Percentiles rank a stretch among this genome's conserved stretches.
Conservation (phyloP, 2,113 vertebrate genomes). For the Xiphophorus couchianus region DNA sequence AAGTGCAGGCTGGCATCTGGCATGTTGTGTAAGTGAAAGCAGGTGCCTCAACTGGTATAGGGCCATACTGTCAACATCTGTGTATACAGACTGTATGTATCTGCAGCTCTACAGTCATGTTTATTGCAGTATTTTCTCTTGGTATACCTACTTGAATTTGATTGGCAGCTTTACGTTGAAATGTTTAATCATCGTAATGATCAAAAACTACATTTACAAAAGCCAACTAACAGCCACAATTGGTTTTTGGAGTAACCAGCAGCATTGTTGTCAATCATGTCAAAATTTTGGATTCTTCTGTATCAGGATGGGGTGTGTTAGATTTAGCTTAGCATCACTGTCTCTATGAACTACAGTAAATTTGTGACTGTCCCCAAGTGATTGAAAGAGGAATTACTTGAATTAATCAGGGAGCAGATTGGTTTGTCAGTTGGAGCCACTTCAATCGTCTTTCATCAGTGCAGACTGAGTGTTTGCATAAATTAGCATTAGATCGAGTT, state of each 20-base stretch:
- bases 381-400: too few species aligned
- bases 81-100: neutral
- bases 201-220: too few species aligned
- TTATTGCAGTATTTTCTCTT: neutral
- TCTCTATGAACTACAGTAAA: too few species aligned
- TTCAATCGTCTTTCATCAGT: too few species aligned
- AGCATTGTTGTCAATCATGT: slow-evolving; percentile 58
- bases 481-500: too few species aligned
- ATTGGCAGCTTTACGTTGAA: slow-evolving; percentile 1
- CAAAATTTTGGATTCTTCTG: neutral
- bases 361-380: too few species aligned
- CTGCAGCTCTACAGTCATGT: neutral
- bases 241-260: neutral
- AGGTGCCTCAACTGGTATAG: slow-evolving; percentile 61
- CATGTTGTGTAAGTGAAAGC: slow-evolving; percentile 75
- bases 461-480: too few species aligned
- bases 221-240: too few species aligned
- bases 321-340: too few species aligned
- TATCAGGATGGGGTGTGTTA: too few species aligned
- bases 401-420: too few species aligned
- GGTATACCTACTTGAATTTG: neutral
- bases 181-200: slow-evolving; percentile 5
- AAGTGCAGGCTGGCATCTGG: slow-evolving; percentile 71
- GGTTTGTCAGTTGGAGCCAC: too few species aligned
- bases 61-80: slow-evolving; percentile 7